phyloP scores from a whole-genome alignment of 2,797 vertebrate species.

The Sebastes dallii region DNA sequence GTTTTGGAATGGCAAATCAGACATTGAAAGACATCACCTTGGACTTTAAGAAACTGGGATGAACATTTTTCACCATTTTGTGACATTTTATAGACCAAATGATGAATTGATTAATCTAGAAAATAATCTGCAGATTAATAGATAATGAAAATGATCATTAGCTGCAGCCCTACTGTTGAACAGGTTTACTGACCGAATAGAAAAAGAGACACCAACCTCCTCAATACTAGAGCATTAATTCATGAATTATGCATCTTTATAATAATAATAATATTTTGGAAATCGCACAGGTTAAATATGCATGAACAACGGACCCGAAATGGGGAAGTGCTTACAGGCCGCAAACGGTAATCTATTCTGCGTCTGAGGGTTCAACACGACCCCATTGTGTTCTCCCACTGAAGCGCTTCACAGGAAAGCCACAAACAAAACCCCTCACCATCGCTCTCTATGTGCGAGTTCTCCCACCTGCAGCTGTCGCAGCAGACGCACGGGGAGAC shows the following conservation, averaged over 20 bases:
- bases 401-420: constrained; percentile 44
- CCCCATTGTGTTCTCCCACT: constrained; percentile 55
- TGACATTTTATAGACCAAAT: too few relatives aligned
- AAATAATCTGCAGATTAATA: too few relatives aligned
- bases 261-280: constrained; percentile 12
- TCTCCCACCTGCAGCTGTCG: constrained; percentile 62
- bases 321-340: constrained; percentile 23
- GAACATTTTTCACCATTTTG: too few relatives aligned
- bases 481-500: constrained; percentile 12
- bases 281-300: constrained; percentile 33
- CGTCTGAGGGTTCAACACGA: constrained; percentile 45
- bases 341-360: constrained; percentile 33
- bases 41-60: too few relatives aligned
- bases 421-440: constrained; percentile 39
- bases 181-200: neutral
- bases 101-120: too few relatives aligned
- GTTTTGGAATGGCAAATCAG: too few relatives aligned
- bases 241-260: constrained; percentile 23
- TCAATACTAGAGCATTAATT: neutral
- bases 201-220: neutral
- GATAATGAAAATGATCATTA: too few relatives aligned
- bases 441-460: neutral
- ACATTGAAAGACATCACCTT: too few relatives aligned
- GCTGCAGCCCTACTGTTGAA: neutral
- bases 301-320: neutral